phyloP scores from a whole-genome alignment of 2,797 vertebrate species.

The Ispidina picta region DNA sequence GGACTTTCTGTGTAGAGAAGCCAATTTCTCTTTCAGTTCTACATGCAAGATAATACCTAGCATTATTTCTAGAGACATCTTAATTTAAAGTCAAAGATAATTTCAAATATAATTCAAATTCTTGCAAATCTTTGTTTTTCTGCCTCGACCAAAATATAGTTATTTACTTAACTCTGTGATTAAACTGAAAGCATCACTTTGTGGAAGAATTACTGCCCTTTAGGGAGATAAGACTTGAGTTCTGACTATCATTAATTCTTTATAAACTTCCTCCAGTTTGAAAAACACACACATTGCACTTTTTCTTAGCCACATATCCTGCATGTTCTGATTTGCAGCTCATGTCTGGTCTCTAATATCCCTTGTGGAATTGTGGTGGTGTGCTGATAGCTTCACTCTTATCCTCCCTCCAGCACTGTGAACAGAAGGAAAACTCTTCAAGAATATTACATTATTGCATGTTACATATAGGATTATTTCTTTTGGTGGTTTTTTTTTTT shows the following conservation, averaged over 20 bases:
- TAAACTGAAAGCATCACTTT: not conserved
- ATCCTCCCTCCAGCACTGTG: not conserved
- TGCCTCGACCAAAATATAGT: not conserved
- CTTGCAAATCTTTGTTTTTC: constrained; percentile 4
- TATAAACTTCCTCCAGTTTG: not conserved
- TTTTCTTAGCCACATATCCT: not conserved
- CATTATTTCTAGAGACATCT: constrained; percentile 1
- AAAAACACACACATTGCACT: not conserved
- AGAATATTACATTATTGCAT: not conserved
- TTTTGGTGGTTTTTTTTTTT: not conserved
- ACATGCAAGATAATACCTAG: not conserved
- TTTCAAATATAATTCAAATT: constrained; percentile 6
- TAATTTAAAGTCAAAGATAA: constrained; percentile 39
- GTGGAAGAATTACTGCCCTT: not conserved
- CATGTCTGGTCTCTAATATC: not conserved
- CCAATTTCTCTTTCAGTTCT: constrained; percentile 18
- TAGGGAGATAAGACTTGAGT: not conserved
- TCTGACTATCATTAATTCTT: not conserved
- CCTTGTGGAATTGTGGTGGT: not conserved
- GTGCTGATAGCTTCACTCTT: not conserved
- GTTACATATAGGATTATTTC: not conserved
- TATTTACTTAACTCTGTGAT: constrained; percentile 5
- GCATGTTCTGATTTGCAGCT: not conserved
- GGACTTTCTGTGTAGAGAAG: constrained; percentile 14
- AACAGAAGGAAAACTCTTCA: not conserved